Percentiles rank a stretch among this genome's conserved stretches.
Conservation (phyloP, 1,140 invertebrate genomes). For the Drosophila dunni region DNA sequence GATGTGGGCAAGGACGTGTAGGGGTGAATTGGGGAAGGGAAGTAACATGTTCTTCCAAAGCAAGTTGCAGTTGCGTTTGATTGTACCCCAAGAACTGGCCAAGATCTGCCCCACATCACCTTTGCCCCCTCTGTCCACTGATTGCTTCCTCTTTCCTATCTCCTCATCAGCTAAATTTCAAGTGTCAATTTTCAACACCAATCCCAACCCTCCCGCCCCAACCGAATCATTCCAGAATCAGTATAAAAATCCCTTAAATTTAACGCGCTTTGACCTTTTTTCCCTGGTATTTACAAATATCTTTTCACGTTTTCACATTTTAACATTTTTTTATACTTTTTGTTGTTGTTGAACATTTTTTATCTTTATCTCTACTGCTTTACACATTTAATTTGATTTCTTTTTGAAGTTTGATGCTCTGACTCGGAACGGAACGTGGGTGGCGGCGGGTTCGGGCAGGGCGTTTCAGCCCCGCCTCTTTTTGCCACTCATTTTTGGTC, state of each 20-base stretch:
- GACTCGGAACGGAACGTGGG: conserved; percentile 20
- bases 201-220: conserved; percentile 31
- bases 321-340: conserved; percentile 23
- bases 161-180: conserved; percentile 59
- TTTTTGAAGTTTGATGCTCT: conserved; percentile 80
- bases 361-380: conserved; percentile 78
- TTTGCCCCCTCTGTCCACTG: too few relatives aligned
- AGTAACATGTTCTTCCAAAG: background rate
- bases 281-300: conserved; percentile 57
- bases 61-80: conserved; percentile 65
- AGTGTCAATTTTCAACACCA: conserved; percentile 82
- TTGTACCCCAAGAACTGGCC: conserved; percentile 53
- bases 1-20: too few relatives aligned
- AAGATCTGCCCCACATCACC: background rate
- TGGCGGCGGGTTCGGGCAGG: too few relatives aligned
- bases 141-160: background rate
- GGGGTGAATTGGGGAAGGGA: background rate
- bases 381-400: conserved; percentile 83
- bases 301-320: conserved; percentile 52
- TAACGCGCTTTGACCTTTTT: conserved; percentile 73
- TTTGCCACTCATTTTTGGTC: conserved; percentile 22
- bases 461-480: conserved; percentile 34
- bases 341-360: conserved; percentile 42
- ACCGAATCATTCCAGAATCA: conserved; percentile 25
- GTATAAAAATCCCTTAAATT: conserved; percentile 70